These are phyloP conservation scores for Amblyjoppa proteus DNA, from an alignment of 2,888 invertebrate genomes.

Conservation along the genomic window DNA sequence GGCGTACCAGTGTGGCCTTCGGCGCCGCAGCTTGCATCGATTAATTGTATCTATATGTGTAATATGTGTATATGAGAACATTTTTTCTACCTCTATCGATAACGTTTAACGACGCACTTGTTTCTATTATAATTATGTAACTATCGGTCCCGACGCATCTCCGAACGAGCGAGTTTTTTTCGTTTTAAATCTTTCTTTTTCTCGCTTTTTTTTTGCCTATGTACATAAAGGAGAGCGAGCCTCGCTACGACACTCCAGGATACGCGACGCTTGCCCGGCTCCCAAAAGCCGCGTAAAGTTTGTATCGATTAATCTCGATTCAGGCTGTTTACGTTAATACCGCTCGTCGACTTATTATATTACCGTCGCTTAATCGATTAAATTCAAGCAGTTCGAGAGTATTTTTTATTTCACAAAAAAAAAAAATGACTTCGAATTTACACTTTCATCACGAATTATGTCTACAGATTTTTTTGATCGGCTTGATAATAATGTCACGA, in stretches of 20 bases:
- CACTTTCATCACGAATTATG: not conserved
- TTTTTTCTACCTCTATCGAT: conserved; percentile 65
- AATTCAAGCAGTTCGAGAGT: not conserved
- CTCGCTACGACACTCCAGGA: conserved; percentile 7
- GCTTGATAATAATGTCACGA: conserved; percentile 20
- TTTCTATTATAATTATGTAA: conserved; percentile 12
- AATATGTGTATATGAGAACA: conserved; percentile 67
- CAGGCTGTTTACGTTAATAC: conserved; percentile 9
- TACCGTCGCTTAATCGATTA: conserved; percentile 14
- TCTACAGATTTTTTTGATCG: conserved; percentile 3
- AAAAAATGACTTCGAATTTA: conserved; percentile 2
- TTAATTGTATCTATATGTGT: conserved; percentile 66
- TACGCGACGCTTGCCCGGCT: conserved; percentile 35
- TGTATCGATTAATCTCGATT: not conserved
- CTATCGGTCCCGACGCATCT: conserved; percentile 27
- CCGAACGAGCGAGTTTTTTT: not conserved
- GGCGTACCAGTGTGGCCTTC: conserved; percentile 36
- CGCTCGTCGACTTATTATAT: conserved; percentile 21
- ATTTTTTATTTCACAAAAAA: conserved; percentile 13
- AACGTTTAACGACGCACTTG: conserved; percentile 42
- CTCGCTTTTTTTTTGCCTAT: not conserved
- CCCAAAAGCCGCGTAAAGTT: not conserved
- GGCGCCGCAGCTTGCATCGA: conserved; percentile 41
- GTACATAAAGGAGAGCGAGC: conserved; percentile 12
- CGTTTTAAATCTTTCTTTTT: not conserved